A percentile compares a stretch with the other conserved stretches of the same genome.
phyloP scores from a whole-genome alignment of 2,113 vertebrate genomes.

The Cranoglanis bouderius region DNA sequence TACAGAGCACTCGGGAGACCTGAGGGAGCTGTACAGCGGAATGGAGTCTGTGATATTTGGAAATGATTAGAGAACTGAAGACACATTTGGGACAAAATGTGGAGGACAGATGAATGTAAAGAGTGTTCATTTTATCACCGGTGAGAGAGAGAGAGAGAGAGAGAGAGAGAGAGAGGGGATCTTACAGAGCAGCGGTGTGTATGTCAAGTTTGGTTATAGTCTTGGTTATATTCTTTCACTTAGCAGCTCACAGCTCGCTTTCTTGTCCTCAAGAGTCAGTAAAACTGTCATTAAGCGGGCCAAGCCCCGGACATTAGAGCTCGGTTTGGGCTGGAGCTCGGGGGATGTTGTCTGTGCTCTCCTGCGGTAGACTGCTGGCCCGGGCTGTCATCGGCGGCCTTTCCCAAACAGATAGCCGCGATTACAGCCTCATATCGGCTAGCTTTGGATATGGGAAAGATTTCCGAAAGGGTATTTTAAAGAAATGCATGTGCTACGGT shows the following conservation, averaged over 20 bases:
- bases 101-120: background rate
- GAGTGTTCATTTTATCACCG: background rate
- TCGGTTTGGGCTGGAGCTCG: constrained; percentile 23
- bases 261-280: background rate
- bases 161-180: background rate
- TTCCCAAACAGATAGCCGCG: constrained; percentile 91
- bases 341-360: constrained; percentile 95
- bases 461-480: constrained; percentile 94
- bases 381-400: constrained; percentile 95
- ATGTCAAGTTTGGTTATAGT: background rate
- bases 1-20: background rate
- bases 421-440: constrained; percentile 94
- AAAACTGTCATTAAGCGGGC: background rate
- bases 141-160: background rate
- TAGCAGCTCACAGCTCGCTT: background rate
- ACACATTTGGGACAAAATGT: background rate
- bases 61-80: constrained; percentile 3
- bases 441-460: constrained; percentile 97
- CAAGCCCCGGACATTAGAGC: constrained; percentile 17
- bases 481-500: constrained; percentile 97
- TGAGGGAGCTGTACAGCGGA: background rate
- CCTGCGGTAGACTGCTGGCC: constrained; percentile 95
- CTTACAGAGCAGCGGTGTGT: too few relatives aligned
- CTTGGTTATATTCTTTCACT: background rate
- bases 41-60: background rate